Conservation (phyloP, 1,140 invertebrate genomes). For the Trialeurodes vaporariorum region DNA sequence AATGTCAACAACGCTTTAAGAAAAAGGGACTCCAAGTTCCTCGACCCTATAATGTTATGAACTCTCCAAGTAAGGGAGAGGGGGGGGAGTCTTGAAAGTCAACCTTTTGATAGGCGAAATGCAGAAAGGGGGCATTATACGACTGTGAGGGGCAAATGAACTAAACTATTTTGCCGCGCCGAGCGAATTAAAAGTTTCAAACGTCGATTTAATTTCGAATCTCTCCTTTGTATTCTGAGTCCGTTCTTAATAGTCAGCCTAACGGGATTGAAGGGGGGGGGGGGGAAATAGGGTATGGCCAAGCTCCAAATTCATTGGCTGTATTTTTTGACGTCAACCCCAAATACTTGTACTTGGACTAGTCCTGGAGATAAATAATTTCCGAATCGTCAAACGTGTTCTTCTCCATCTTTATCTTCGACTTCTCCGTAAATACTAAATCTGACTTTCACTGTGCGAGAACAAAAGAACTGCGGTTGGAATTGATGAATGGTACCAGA, state of each 20-base stretch:
- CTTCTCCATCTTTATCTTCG: background rate
- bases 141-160: background rate
- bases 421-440: background rate
- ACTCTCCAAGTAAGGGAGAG: too few species aligned
- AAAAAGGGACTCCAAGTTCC: background rate
- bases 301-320: too few species aligned
- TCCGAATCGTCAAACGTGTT: background rate
- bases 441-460: too few species aligned
- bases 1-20: background rate
- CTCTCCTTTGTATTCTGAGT: too few species aligned
- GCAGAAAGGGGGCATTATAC: background rate
- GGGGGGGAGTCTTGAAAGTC: background rate
- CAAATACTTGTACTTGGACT: too few species aligned
- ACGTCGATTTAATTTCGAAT: too few species aligned
- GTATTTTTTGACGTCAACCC: too few species aligned
- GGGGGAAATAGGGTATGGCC: too few species aligned
- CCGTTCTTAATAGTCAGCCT: too few species aligned
- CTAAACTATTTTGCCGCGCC: background rate
- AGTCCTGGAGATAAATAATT: background rate
- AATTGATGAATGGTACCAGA: too few species aligned
- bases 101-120: background rate
- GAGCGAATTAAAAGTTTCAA: background rate
- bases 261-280: too few species aligned
- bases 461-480: too few species aligned
- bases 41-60: background rate